These are phyloP conservation scores for Trididemnum nubilum DNA, from an alignment of 23 tunicate genomes.

Conservation along the genomic window DNA sequence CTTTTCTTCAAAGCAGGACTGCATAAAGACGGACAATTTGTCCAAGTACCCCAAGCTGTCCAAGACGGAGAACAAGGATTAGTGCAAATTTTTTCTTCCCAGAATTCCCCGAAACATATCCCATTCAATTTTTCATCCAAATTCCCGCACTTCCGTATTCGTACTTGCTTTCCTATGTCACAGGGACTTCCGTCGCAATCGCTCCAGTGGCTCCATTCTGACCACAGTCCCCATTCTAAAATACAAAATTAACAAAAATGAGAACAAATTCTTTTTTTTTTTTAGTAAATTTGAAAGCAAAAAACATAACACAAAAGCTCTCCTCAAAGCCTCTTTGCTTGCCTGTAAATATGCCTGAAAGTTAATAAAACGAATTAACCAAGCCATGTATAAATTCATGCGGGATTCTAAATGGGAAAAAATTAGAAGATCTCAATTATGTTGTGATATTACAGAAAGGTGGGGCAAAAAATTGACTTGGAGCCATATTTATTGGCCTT, in stretches of 20 bases:
- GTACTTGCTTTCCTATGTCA: neutral
- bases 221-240: neutral
- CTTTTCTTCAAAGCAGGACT: neutral
- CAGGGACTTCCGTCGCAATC: neutral
- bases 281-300: no score
- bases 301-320: no score
- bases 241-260: neutral
- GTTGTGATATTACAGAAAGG: no score
- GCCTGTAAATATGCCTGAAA: no score
- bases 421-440: no score
- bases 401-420: no score
- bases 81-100: neutral
- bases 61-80: neutral
- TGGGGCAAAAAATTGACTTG: no score
- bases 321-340: no score
- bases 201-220: neutral
- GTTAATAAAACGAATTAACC: no score
- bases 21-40: neutral
- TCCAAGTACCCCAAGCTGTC: conserved; percentile 14
- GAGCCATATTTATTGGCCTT: no score
- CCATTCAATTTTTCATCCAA: neutral
- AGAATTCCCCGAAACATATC: neutral
- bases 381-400: no score
- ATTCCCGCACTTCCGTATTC: neutral
- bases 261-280: neutral